Evolutionary conservation across 2,797 vertebrate species (phyloP).

Genomic region (Trachops cirrhosus): DNA sequence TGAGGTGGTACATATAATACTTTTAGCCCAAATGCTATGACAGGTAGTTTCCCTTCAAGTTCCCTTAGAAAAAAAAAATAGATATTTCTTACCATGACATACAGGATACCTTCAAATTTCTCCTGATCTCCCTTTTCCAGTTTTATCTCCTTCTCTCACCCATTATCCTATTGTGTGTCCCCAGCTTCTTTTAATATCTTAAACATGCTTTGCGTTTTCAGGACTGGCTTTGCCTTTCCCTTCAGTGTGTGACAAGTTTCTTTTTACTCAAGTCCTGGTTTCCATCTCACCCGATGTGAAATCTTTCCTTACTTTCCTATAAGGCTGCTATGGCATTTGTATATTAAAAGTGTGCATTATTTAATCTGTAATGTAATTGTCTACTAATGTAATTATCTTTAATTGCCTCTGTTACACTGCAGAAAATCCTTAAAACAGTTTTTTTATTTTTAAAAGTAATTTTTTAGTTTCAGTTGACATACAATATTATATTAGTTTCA

Average conservation of each 20-base stretch:
- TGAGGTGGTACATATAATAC: conserved; percentile 1
- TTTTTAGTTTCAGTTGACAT: not conserved
- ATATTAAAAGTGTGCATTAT: not conserved
- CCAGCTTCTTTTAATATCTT: conserved; percentile 9
- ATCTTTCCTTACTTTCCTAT: conserved; percentile 3
- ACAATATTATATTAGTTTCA: not conserved
- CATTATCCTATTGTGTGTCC: not conserved
- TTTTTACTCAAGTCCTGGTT: conserved; percentile 46
- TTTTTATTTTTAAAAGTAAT: not conserved
- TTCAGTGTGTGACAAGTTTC: conserved; percentile 17
- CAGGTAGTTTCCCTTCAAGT: not conserved
- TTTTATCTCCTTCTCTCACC: not conserved
- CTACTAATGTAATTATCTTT: conserved; percentile 10
- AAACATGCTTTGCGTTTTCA: conserved; percentile 22
- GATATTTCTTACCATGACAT: conserved; percentile 2
- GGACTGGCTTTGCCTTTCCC: conserved; percentile 31
- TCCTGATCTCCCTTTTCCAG: not conserved
- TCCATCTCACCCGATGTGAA: conserved; percentile 4
- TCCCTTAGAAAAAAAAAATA: conserved; percentile 12
- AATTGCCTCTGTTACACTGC: not conserved
- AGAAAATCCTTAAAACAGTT: not conserved
- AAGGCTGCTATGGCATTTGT: not conserved
- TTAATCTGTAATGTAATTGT: conserved; percentile 26
- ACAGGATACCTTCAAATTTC: not conserved
- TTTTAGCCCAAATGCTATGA: not conserved